phyloP scores from a whole-genome alignment of 1,140 invertebrate genomes.

The Aphelinus certus region DNA sequence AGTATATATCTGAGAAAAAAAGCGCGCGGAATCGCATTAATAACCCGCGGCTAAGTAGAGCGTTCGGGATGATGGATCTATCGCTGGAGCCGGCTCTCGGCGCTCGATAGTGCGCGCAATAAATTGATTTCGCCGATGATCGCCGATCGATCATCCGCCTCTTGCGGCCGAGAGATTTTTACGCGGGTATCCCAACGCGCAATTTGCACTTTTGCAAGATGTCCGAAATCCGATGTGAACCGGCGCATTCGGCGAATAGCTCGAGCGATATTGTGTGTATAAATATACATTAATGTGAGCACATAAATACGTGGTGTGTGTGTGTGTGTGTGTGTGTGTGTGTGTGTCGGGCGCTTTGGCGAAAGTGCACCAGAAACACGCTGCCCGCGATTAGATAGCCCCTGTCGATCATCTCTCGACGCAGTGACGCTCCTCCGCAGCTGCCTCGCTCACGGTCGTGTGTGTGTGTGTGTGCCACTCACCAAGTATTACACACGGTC shows the following conservation, averaged over 20 bases:
- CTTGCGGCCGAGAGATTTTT: slow-evolving; percentile 3
- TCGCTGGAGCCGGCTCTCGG: background rate
- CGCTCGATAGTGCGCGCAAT: slow-evolving; percentile 6
- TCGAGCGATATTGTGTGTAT: background rate
- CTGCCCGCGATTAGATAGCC: background rate
- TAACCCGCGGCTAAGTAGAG: background rate
- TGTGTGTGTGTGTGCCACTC: no score
- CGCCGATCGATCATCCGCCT: slow-evolving; percentile 13
- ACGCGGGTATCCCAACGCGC: background rate
- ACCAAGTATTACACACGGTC: no score
- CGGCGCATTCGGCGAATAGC: slow-evolving; percentile 3
- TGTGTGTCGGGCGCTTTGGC: no score
- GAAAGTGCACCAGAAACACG: background rate
- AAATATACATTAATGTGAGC: no score
- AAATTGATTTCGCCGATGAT: slow-evolving; percentile 28
- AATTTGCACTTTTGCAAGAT: background rate
- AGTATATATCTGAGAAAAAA: no score
- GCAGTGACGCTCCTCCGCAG: background rate
- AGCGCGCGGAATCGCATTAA: background rate
- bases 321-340: no score
- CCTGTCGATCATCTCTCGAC: slow-evolving; percentile 1
- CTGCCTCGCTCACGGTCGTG: background rate
- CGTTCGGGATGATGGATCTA: slow-evolving; percentile 3
- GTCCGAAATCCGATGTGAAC: slow-evolving; percentile 1
- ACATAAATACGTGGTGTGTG: no score